Evolutionary conservation across 2,113 vertebrate species (phyloP).

Genomic region (Puffinus mauretanicus): DNA sequence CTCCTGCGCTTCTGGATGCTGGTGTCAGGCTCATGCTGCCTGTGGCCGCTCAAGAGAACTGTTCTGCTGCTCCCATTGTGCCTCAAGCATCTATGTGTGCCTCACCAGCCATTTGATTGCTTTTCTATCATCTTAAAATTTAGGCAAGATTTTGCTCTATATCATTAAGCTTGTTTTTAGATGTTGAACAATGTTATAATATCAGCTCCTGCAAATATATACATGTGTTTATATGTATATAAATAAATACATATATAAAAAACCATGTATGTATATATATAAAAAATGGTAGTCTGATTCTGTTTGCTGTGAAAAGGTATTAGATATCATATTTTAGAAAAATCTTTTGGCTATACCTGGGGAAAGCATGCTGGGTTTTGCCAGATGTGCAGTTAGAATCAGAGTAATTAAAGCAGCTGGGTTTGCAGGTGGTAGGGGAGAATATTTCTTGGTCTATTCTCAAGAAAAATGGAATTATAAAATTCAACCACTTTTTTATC

Average conservation of each 20-base stretch:
- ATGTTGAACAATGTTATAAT: background rate
- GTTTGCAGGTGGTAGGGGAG: background rate
- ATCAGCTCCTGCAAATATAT: background rate
- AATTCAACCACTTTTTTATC: background rate
- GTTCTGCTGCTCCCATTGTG: background rate
- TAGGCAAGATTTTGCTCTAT: background rate
- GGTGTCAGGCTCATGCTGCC: background rate
- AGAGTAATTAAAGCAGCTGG: conserved; percentile 3
- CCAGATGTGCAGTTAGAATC: background rate
- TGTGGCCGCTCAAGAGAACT: background rate
- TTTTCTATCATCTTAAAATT: background rate
- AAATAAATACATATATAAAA: background rate
- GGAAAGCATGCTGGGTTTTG: background rate
- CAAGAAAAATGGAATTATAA: background rate
- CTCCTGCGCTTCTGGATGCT: background rate
- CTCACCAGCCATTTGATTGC: background rate
- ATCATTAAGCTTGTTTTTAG: background rate
- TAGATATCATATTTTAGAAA: background rate
- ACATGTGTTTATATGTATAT: background rate
- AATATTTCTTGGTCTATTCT: background rate
- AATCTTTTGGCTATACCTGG: background rate
- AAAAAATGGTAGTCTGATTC: background rate
- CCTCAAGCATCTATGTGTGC: background rate
- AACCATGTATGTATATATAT: background rate
- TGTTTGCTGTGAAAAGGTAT: background rate